Evolutionary conservation across 2,113 vertebrate genomes (phyloP).

Genomic region (Pelodiscus sinensis): DNA sequence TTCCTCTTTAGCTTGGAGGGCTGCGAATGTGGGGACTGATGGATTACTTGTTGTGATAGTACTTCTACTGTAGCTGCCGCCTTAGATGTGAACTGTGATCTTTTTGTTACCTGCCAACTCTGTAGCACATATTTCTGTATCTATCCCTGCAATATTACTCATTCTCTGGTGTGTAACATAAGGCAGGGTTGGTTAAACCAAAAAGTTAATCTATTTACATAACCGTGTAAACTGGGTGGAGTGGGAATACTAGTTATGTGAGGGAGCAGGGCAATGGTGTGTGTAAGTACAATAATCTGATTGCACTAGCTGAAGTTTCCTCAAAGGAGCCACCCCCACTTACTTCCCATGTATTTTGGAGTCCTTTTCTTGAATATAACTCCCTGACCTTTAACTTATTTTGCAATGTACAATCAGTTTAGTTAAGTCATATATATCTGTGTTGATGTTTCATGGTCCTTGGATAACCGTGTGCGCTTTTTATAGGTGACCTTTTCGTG

Average conservation of each 20-base stretch:
- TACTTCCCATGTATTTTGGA: not conserved
- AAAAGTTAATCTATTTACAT: not conserved
- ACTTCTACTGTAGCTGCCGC: fast-evolving
- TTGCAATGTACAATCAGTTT: not conserved
- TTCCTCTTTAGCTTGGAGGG: not conserved
- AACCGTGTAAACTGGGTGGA: not conserved
- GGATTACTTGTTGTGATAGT: slow-evolving; percentile 22
- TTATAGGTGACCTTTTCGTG: slow-evolving; percentile 9
- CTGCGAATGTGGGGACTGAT: not conserved
- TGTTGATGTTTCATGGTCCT: not conserved
- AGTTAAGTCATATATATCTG: not conserved
- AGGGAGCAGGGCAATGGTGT: not conserved
- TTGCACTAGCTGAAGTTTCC: fast-evolving
- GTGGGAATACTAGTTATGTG: not conserved
- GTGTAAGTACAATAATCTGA: not conserved
- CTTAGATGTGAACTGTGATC: not conserved
- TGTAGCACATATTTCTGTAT: not conserved
- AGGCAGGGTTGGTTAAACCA: not conserved
- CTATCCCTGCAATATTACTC: not conserved
- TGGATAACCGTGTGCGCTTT: not conserved
- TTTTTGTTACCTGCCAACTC: not conserved
- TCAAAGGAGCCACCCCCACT: not conserved
- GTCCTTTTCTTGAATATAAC: fast-evolving
- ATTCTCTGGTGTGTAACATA: not conserved
- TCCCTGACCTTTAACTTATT: not conserved